phyloP scores from a whole-genome alignment of 2,888 invertebrate species.

The Eilema griseolum region DNA sequence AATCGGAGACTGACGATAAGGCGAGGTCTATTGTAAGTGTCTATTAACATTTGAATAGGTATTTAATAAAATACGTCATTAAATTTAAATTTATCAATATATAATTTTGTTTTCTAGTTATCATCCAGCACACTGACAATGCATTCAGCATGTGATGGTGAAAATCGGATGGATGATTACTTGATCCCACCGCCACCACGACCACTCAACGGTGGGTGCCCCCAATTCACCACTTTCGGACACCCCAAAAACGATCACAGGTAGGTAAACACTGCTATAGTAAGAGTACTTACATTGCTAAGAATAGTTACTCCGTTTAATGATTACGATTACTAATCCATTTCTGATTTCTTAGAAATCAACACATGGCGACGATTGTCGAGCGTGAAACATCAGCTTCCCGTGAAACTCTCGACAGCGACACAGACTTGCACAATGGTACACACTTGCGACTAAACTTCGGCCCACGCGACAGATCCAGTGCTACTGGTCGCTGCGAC shows the following conservation, averaged over 20 bases:
- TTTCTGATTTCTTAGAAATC: conserved; percentile 58
- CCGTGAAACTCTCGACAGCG: conserved; percentile 73
- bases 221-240: conserved; percentile 82
- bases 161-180: conserved; percentile 86
- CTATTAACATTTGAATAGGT: neutral
- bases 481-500: conserved; percentile 62
- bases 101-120: conserved; percentile 58
- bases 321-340: neutral
- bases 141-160: conserved; percentile 78
- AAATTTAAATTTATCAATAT: neutral
- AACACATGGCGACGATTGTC: conserved; percentile 84
- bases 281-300: neutral
- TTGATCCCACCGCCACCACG: conserved; percentile 89
- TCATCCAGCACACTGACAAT: conserved; percentile 81
- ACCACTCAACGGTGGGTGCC: conserved; percentile 78
- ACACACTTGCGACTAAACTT: conserved; percentile 79
- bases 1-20: conserved; percentile 94
- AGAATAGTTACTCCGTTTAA: neutral
- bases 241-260: conserved; percentile 79
- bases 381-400: conserved; percentile 78
- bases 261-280: conserved; percentile 63
- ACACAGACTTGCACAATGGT: conserved; percentile 60
- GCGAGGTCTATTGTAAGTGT: conserved; percentile 80
- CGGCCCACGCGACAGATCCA: conserved; percentile 62
- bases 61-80: neutral